Conservation (phyloP, 2,797 vertebrate species). For the Pantherophis vulpinus region DNA sequence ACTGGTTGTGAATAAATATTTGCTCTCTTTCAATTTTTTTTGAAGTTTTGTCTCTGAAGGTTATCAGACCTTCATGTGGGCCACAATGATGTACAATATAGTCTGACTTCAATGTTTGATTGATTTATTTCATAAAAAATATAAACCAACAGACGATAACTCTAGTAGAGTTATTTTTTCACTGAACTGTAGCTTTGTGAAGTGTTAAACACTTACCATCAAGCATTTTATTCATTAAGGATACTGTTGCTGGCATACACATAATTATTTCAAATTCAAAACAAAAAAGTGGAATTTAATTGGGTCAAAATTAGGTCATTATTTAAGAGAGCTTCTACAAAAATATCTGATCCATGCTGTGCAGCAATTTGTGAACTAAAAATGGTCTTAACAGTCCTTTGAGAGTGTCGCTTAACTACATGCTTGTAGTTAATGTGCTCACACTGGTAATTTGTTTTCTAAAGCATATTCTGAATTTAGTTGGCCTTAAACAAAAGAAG, state of each 20-base stretch:
- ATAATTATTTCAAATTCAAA: background rate
- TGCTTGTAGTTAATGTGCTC: background rate
- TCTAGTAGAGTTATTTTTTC: background rate
- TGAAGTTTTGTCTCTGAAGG: background rate
- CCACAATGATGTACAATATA: background rate
- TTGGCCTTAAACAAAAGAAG: background rate
- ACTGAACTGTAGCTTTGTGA: background rate
- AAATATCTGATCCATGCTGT: background rate
- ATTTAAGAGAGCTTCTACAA: background rate
- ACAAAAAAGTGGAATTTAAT: background rate
- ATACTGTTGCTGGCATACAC: background rate
- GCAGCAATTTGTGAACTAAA: background rate
- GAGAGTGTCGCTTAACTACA: background rate
- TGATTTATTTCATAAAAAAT: background rate
- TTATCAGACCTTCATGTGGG: background rate
- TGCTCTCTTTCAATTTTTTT: background rate
- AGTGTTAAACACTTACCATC: background rate
- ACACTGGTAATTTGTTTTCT: background rate
- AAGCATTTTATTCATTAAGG: background rate
- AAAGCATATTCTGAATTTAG: background rate
- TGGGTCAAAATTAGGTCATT: background rate
- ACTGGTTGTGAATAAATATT: background rate
- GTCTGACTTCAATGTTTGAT: background rate
- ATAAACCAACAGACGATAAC: background rate
- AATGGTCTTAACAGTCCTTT: background rate